phyloP scores from a whole-genome alignment of 2,113 vertebrate genomes.

The Otis tarda region DNA sequence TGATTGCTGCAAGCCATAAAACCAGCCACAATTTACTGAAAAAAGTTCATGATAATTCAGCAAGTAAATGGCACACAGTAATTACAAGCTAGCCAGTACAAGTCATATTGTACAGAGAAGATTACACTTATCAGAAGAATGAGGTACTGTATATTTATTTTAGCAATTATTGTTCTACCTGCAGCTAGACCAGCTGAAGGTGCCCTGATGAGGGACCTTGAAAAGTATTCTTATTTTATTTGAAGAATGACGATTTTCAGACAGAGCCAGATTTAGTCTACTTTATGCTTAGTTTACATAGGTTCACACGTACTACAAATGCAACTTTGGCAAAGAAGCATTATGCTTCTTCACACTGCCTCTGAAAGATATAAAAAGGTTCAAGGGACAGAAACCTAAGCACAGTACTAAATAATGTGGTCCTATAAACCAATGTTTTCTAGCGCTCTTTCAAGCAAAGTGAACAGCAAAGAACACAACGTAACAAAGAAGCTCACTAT shows the following conservation, averaged over 20 bases:
- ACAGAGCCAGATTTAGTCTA: neutral
- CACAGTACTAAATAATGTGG: neutral
- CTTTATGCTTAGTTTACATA: neutral
- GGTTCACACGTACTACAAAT: neutral
- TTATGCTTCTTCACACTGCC: neutral
- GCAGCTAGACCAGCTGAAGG: neutral
- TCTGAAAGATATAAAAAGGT: neutral
- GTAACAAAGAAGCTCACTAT: neutral
- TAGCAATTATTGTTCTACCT: conserved; percentile 12
- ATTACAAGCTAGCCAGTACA: neutral
- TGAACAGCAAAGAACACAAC: neutral
- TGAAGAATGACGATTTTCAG: neutral
- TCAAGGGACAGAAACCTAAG: neutral
- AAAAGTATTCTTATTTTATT: neutral
- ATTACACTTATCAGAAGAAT: neutral
- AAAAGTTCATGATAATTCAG: conserved; percentile 18
- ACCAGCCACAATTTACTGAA: neutral
- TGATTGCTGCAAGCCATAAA: neutral
- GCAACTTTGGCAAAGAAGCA: neutral
- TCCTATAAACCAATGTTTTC: neutral
- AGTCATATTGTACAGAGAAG: neutral
- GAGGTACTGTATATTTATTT: neutral
- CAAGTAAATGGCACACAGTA: neutral
- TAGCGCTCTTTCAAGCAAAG: neutral
- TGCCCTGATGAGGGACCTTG: neutral